Conservation (phyloP, 2,113 vertebrate species). For the Chunga burmeisteri region DNA sequence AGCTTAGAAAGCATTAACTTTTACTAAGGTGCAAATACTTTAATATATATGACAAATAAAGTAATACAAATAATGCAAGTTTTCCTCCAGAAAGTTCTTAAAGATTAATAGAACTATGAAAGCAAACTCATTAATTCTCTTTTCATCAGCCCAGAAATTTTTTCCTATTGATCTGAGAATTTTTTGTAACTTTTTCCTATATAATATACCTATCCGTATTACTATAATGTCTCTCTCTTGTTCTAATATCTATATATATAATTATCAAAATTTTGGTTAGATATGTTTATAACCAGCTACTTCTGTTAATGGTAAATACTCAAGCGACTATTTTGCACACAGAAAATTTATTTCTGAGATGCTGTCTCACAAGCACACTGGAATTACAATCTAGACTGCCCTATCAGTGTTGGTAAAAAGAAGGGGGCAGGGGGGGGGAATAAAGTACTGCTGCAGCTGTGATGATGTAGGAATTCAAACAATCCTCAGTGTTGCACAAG, state of each 20-base stretch:
- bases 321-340: not conserved
- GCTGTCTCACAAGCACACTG: not conserved
- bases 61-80: not conserved
- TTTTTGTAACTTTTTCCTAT: not conserved
- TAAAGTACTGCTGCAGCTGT: not conserved
- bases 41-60: not conserved
- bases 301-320: not conserved
- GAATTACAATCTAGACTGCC: not conserved
- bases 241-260: not conserved
- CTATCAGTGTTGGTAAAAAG: not conserved
- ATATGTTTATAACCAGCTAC: not conserved
- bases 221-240: not conserved
- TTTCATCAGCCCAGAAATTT: not conserved
- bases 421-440: accelerated
- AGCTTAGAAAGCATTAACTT: not conserved
- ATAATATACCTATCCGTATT: not conserved
- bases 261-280: not conserved
- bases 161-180: not conserved
- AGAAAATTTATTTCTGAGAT: not conserved
- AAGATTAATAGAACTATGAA: not conserved
- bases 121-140: not conserved
- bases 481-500: not conserved
- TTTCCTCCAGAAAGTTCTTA: not conserved
- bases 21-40: not conserved
- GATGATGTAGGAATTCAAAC: not conserved